Evolutionary conservation across 2,888 invertebrate species (phyloP), one percentile per base, ranked within the genome.

Genomic region (Agonopterix heracliana): DNA sequence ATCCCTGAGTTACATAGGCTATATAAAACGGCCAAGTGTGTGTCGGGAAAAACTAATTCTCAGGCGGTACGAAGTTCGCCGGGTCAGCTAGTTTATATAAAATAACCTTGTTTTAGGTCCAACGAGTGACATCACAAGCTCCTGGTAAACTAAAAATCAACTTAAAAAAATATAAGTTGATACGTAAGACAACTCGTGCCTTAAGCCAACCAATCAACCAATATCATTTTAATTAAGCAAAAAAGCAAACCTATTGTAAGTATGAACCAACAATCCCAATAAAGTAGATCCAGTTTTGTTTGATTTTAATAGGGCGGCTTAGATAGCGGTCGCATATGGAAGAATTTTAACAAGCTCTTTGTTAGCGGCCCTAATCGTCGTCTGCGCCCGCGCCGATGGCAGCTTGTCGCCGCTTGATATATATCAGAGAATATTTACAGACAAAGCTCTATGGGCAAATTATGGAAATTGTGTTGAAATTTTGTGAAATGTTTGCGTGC

Each of bases 311-410:
- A 72, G 68, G 76, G 60, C 59, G 55, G 56, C 60, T 62, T 66
- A 56, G 59, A 63, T 65, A 74, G 68, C 69, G 68, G 71, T 66
- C 48, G 51, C 61, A 54, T 62, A 66, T 70, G 60, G 66, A 77
- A 78, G 84, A 81, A 86, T 85, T 75, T 85, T 86, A 86, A 86
- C 85, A 83, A 86, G 83, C 73, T 62, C 77, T 80, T 85, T 84
- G 81, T 80, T 77, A 67, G 67, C 60, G 57, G 57, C 51, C 58
- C 66, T 70, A 72, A 67, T 68, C 67, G 44, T 40, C 47, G 60
- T 56, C 54, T 61, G 63, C 55, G 55, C 55, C 41, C 12, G 46
- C 46, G 47, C 45, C 49, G 40, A 35, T 41, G 41, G 42, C 45
- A 17, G 13, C 34, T n/a, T 35, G 36, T 40, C 44, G 42, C 12